Evolutionary conservation across 2,797 vertebrate genomes (phyloP).

Genomic region (Lagodon rhomboides): DNA sequence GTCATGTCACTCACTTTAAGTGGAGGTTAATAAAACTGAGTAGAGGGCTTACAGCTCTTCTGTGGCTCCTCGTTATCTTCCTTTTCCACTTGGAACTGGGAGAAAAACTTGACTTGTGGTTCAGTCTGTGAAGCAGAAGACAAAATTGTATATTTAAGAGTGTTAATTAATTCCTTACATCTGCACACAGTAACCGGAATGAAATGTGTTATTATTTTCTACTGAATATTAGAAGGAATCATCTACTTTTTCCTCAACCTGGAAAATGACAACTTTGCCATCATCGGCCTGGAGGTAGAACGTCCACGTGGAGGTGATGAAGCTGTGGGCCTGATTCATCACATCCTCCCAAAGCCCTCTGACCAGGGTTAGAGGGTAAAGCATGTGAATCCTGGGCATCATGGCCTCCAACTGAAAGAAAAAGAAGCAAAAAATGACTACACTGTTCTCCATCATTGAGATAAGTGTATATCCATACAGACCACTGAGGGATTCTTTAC

Average conservation of each 20-base stretch:
- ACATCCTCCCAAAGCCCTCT: conserved; percentile 95
- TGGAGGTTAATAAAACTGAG: background rate
- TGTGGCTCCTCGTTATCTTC: conserved; percentile 84
- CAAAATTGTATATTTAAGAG: background rate
- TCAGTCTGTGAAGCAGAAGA: conserved; percentile 86
- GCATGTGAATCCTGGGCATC: conserved; percentile 96
- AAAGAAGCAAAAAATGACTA: background rate
- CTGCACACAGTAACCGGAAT: background rate
- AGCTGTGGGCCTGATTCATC: conserved; percentile 96
- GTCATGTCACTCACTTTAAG: background rate
- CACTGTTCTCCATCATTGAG: background rate
- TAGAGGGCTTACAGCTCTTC: conserved; percentile 86
- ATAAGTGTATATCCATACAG: background rate
- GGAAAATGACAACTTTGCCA: conserved; percentile 96
- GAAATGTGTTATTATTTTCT: rapidly evolving
- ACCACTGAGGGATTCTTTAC: rapidly evolving
- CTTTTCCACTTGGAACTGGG: conserved; percentile 87
- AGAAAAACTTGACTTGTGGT: conserved; percentile 91
- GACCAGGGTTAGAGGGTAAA: conserved; percentile 94
- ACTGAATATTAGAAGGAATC: background rate
- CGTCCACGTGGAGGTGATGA: conserved; percentile 96
- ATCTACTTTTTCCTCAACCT: conserved; percentile 82
- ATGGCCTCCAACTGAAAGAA: conserved; percentile 90
- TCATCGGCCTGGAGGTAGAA: conserved; percentile 98
- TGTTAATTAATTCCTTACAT: background rate